Base-by-base conservation (phyloP, 2,888 invertebrate species). In the Eremobia ochroleuca region DNA sequence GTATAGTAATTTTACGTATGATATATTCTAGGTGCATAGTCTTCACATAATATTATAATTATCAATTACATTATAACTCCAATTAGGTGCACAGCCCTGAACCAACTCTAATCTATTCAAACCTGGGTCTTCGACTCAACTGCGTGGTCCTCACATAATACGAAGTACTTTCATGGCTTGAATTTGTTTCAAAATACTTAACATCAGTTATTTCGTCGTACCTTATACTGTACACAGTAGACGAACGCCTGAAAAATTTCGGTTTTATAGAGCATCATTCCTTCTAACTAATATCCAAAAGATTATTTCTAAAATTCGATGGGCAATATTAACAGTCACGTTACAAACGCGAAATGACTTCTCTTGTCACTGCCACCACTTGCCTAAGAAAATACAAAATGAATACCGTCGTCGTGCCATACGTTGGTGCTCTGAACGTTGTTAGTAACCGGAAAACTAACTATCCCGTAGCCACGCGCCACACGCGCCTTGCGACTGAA, bases 101-200 rank as follows among this genome's bases (percentile, higher is more conserved):
- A 49, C 61, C 67, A n/a, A 62, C 37, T 62, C 28, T 25, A 73
- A 78, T 78, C 58, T 49, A 59, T 52, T 66, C 11, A 46, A 67
- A 67, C 62, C 31, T 46, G 66, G 25, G 6, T n/a, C 13, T 31
- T 40, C 9, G 13, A 37, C 40, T n/a, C 15, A 61, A 40, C 55
- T 62, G 49, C 13, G 9, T 40, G 11, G 18, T 34, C 25, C 40
- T 43, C 37, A 31, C 18, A 13, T 25, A 74, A 73, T 82, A 40
- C 25, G 0, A 64, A 68, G 55, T 62, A n/a, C 40, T 74, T 46
- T 15, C 9, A 21, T 15, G 59, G 59, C 69, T n/a, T 37, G 25
- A 55, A 75, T 37, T 52, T 28, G 0, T 37, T 2, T 8, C 0
- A 49, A 49, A 37, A 58, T 40, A 6, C 13, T 0, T 43, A 34